These are phyloP conservation scores for Notoglanidium macrostoma DNA, from an alignment of 2,797 vertebrate species.

Conservation along the genomic window DNA sequence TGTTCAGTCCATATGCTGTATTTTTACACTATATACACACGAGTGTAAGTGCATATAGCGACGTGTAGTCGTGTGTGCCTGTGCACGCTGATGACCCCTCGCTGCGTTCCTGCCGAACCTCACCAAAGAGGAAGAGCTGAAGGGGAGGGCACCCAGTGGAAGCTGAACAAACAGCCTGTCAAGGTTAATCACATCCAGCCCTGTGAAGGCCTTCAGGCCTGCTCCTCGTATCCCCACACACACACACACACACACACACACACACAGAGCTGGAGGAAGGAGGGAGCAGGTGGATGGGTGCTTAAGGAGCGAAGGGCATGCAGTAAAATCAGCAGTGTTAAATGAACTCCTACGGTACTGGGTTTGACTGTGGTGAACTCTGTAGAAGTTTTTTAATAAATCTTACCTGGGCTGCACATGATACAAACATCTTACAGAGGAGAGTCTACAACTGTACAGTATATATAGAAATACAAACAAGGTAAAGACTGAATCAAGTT, in stretches of 20 bases:
- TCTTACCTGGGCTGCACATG: not conserved
- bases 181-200: conserved; percentile 72
- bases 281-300: conserved; percentile 23
- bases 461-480: not conserved
- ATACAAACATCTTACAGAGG: not conserved
- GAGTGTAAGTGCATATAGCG: not conserved
- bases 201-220: conserved; percentile 70
- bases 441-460: not conserved
- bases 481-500: not conserved
- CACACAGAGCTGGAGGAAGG: conserved; percentile 4
- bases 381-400: conserved; percentile 9
- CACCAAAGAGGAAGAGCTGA: conserved; percentile 54
- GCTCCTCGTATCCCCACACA: conserved; percentile 58
- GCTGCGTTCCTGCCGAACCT: conserved; percentile 13
- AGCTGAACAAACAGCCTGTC: conserved; percentile 80
- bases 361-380: conserved; percentile 12
- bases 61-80: not conserved
- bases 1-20: conserved; percentile 4
- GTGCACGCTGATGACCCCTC: conserved; percentile 15
- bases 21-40: conserved; percentile 6
- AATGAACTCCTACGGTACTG: conserved; percentile 17
- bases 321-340: conserved; percentile 30
- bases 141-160: conserved; percentile 72
- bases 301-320: conserved; percentile 3
- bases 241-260: not conserved